These are phyloP conservation scores for Ernsta delagoae DNA, from an alignment of 2,888 invertebrate species.

Conservation along the genomic window DNA sequence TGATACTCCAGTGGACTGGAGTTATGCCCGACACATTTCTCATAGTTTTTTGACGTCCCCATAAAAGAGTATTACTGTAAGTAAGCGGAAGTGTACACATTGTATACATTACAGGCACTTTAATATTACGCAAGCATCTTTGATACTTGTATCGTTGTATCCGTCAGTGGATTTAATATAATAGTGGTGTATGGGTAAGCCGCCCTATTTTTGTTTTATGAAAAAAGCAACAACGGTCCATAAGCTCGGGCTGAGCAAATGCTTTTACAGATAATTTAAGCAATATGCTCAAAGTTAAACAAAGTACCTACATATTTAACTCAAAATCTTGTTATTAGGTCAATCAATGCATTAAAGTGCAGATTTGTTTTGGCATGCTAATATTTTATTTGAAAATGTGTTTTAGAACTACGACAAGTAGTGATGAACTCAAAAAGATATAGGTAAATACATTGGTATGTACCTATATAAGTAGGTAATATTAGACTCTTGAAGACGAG, in stretches of 20 bases:
- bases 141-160: conserved; percentile 27
- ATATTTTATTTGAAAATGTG: too few relatives aligned
- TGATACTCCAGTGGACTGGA: conserved; percentile 17
- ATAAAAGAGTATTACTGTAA: conserved; percentile 35
- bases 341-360: too few relatives aligned
- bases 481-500: too few relatives aligned
- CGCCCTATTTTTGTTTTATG: conserved; percentile 36
- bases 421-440: too few relatives aligned
- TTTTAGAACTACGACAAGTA: too few relatives aligned
- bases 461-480: too few relatives aligned
- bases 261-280: background rate
- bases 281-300: too few relatives aligned
- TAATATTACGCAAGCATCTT: conserved; percentile 36
- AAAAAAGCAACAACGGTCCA: conserved; percentile 32
- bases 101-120: conserved; percentile 38
- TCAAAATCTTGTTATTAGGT: too few relatives aligned
- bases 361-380: too few relatives aligned
- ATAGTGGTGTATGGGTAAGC: conserved; percentile 15
- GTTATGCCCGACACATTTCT: conserved; percentile 34
- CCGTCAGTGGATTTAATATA: conserved; percentile 34
- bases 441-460: too few relatives aligned
- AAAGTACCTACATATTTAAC: too few relatives aligned
- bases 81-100: conserved; percentile 30
- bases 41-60: conserved; percentile 27
- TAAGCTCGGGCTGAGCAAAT: conserved; percentile 7